Percentiles rank a stretch among this genome's conserved stretches.
These are phyloP conservation scores for Acromyrmex echinatior DNA, from an alignment of 1,140 invertebrate genomes.

Conservation along the genomic window DNA sequence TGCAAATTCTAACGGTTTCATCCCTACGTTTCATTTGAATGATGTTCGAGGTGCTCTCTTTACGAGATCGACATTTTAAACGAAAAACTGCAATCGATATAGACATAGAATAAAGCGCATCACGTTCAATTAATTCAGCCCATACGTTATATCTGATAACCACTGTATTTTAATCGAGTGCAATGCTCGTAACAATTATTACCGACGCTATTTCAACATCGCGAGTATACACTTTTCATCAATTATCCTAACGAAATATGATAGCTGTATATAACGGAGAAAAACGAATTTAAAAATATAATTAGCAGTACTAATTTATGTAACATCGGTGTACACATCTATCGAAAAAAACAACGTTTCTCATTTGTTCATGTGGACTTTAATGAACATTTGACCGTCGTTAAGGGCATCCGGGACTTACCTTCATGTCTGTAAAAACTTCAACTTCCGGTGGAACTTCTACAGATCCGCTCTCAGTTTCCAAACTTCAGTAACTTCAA, in stretches of 20 bases:
- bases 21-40: conserved; percentile 10
- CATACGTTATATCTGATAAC: conserved; percentile 13
- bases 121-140: conserved; percentile 49
- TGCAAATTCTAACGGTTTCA: conserved; percentile 10
- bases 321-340: conserved; percentile 5
- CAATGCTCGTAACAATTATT: conserved; percentile 36
- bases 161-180: conserved; percentile 55
- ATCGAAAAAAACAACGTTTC: neutral
- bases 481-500: conserved; percentile 48
- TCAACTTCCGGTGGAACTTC: conserved; percentile 48
- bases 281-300: neutral
- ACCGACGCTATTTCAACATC: conserved; percentile 32
- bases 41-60: conserved; percentile 1
- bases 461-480: conserved; percentile 40
- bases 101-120: conserved; percentile 31
- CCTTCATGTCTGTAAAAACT: conserved; percentile 32
- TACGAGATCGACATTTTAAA: conserved; percentile 35
- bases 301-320: neutral
- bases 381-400: conserved; percentile 54
- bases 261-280: neutral
- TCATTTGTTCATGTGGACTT: conserved; percentile 12
- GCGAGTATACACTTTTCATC: neutral
- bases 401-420: conserved; percentile 29
- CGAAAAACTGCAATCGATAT: conserved; percentile 27
- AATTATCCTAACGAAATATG: conserved; percentile 9